Evolutionary conservation across 2,797 vertebrate genomes (phyloP), one percentile per base, ranked within the genome.

Genomic region (Enteromius thamalakanensis): DNA sequence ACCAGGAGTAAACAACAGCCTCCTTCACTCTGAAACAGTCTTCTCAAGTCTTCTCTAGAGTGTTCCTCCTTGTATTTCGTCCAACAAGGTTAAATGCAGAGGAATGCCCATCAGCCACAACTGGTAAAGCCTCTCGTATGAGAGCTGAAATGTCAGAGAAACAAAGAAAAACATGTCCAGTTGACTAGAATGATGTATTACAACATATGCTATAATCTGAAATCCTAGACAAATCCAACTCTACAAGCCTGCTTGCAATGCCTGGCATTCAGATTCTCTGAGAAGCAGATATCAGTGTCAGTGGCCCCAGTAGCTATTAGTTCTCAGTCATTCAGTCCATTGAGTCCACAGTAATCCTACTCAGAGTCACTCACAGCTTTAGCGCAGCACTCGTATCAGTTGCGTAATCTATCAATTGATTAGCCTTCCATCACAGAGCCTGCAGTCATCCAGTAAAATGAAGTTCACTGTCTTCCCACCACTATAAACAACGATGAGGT

Each of bases 321-420:
- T 87, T 90, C 76, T 77, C 76, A 78, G 40, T 65, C 77, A 75
- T 67, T 81, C 84, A 83, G 86, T 86, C 78, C 74, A 82, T 81
- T 88, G 83, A 87, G 89, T 85, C 62, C 79, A 84, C 86, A 82
- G 86, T 88, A 83, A 87, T 80, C 47, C 76, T 71, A 81, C 76
- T 90, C 68, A 9, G 84, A 88, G 85, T 91, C 87, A 37, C 75
- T 84, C 83, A 85, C 32, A 89, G 78, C 60, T 70, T 84, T 87
- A 82, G 81, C 75, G 71, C 84, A 87, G 82, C 85, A 83, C 86
- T 88, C 87, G 89, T 91, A 91, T 91, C 90, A 91, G 88, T 90
- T 89, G 88, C 87, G 88, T 90, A 91, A 93, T 93, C 93, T 91
- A 93, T 94, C 86, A 89, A 93, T 93, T 93, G 92, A 94, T 94